Conservation (phyloP, 23 tunicate genomes). For the Trididemnum nubilum region DNA sequence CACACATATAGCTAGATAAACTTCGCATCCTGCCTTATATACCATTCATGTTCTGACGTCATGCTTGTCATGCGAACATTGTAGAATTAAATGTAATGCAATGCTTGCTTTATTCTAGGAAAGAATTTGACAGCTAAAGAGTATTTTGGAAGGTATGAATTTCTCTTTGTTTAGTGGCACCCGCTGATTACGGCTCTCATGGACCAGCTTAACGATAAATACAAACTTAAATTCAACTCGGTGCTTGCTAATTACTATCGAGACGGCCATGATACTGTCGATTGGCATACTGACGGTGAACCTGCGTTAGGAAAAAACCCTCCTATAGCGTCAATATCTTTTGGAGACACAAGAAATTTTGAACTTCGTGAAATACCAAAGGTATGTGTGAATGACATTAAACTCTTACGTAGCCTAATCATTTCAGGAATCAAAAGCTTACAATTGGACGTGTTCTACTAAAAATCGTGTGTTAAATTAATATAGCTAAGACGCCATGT, state of each 20-base stretch:
- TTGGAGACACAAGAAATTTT: conserved; percentile 57
- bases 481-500: too few relatives aligned
- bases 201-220: conserved; percentile 25
- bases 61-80: too few relatives aligned
- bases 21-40: too few relatives aligned
- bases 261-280: conserved; percentile 59
- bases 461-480: too few relatives aligned
- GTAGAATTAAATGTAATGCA: background rate
- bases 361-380: conserved; percentile 46
- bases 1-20: too few relatives aligned
- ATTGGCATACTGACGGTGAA: conserved; percentile 58
- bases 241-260: conserved; percentile 48
- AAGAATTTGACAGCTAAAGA: background rate
- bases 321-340: conserved; percentile 58
- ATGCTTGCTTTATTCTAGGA: background rate
- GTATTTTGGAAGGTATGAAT: too few relatives aligned
- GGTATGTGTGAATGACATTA: too few relatives aligned
- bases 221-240: conserved; percentile 44
- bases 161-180: conserved; percentile 45
- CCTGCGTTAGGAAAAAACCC: conserved; percentile 52
- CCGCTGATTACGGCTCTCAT: conserved; percentile 36
- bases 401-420: too few relatives aligned
- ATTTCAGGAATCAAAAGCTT: too few relatives aligned
- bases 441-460: too few relatives aligned
- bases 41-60: too few relatives aligned